These are phyloP conservation scores for Nasonovia ribisnigri DNA, from an alignment of 2,888 invertebrate genomes.

Conservation along the genomic window DNA sequence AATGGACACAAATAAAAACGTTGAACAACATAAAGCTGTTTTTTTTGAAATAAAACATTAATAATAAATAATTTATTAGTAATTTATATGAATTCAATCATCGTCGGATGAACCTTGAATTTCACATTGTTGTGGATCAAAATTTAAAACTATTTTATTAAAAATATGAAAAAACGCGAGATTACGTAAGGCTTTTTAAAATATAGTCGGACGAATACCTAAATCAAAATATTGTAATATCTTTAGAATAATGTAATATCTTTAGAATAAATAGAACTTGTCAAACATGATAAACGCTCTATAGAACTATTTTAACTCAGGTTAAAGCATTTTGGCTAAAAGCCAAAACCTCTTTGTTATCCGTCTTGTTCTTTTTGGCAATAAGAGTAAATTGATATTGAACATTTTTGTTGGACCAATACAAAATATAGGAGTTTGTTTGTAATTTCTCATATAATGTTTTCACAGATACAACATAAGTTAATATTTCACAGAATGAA, in stretches of 20 bases:
- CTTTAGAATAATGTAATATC: constrained; percentile 38
- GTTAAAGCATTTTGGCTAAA: constrained; percentile 23
- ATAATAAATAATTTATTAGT: neutral
- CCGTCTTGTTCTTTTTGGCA: constrained; percentile 55
- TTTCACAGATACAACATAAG: neutral
- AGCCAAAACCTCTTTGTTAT: constrained; percentile 35
- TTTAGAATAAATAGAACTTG: constrained; percentile 36
- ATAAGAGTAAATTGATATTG: constrained; percentile 42
- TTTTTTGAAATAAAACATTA: neutral
- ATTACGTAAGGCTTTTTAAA: neutral
- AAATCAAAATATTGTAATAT: constrained; percentile 45
- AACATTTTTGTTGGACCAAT: constrained; percentile 29
- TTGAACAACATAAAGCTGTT: neutral
- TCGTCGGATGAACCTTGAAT: neutral
- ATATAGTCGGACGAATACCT: neutral
- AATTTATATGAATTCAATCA: neutral
- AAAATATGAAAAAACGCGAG: neutral
- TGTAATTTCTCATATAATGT: neutral
- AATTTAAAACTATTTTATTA: neutral
- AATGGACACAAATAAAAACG: neutral
- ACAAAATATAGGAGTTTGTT: neutral
- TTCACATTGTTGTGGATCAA: neutral
- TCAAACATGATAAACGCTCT: constrained; percentile 48
- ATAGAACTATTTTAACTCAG: constrained; percentile 1
- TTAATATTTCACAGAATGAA: neutral